A percentile compares a stretch with the other conserved stretches of the same genome.
Evolutionary conservation across 2,113 vertebrate species (phyloP).

Genomic region (Corythornis cristatus): DNA sequence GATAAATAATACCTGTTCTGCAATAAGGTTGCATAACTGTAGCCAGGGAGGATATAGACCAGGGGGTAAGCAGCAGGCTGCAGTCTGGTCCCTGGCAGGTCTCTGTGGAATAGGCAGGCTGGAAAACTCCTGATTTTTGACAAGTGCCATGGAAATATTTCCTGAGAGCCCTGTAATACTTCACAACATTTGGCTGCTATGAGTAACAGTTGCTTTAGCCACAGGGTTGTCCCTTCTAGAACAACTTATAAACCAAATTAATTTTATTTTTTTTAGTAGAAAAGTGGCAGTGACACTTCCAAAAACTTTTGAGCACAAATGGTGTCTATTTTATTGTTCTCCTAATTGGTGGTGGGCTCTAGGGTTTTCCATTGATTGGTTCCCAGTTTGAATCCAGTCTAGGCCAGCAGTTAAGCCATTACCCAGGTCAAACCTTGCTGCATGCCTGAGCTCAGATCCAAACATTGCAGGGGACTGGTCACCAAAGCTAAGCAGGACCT

Average conservation of each 20-base stretch:
- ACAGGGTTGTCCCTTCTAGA: background rate
- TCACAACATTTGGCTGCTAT: background rate
- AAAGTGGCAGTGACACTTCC: background rate
- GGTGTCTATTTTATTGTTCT: background rate
- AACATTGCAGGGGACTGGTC: background rate
- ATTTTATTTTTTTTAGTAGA: background rate
- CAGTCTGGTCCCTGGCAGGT: background rate
- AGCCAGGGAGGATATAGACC: background rate
- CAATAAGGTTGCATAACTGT: background rate
- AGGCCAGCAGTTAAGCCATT: background rate
- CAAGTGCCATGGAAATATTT: conserved; percentile 26
- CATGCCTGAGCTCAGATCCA: background rate
- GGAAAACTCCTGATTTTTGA: background rate
- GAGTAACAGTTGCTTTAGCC: background rate
- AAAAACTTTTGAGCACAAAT: background rate
- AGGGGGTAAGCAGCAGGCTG: background rate
- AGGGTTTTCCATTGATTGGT: background rate
- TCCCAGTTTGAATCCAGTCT: background rate
- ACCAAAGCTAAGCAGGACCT: background rate
- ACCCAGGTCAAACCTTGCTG: background rate
- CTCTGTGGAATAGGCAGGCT: background rate
- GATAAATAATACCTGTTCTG: conserved; percentile 17
- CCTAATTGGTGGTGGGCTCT: fast-evolving
- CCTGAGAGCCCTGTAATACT: background rate
- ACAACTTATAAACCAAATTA: background rate